Evolutionary conservation across 2,797 vertebrate species (phyloP).

Genomic region (Fratercula arctica): DNA sequence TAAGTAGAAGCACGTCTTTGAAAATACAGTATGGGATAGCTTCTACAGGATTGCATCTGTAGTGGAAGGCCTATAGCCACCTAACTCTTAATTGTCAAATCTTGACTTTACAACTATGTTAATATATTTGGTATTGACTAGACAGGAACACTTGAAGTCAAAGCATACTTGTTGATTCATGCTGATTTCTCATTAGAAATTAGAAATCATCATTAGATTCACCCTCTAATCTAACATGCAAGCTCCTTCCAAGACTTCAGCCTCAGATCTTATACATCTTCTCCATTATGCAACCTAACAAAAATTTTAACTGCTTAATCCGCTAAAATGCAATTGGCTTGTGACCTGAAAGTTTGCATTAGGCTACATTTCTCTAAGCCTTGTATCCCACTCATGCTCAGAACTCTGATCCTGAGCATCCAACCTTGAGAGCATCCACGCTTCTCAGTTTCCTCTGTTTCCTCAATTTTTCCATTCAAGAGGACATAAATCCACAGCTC

Average conservation of each 20-base stretch:
- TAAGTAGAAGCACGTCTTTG: not conserved
- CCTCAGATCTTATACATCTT: not conserved
- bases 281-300: not conserved
- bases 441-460: not conserved
- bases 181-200: too few species aligned
- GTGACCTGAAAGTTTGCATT: not conserved
- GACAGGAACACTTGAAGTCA: not conserved
- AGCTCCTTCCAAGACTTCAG: not conserved
- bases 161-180: not conserved
- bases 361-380: not conserved
- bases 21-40: not conserved
- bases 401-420: not conserved
- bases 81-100: not conserved
- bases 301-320: not conserved
- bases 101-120: not conserved
- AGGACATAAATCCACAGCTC: not conserved
- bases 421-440: not conserved
- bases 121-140: not conserved
- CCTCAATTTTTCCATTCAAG: not conserved
- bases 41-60: not conserved
- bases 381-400: not conserved
- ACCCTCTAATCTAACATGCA: fast-evolving
- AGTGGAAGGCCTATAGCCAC: not conserved
- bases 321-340: not conserved
- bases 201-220: too few species aligned